Percentiles rank a stretch among this genome's conserved stretches.
Evolutionary conservation across 2,113 vertebrate species (phyloP).

Genomic region (Cercocebus atys): DNA sequence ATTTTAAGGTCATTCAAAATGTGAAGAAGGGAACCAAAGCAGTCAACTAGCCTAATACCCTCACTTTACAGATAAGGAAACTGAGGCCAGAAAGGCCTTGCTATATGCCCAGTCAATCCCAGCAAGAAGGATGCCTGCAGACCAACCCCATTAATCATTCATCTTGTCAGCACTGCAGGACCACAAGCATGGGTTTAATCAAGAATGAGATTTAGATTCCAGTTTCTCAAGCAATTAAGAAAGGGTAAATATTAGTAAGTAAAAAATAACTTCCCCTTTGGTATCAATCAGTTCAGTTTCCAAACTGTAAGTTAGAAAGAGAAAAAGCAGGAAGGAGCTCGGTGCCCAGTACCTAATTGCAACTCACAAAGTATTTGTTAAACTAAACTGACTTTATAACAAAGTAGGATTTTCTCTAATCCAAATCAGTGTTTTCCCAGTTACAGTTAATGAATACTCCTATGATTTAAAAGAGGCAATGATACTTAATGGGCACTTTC

Average conservation of each 20-base stretch:
- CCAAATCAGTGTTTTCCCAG: not conserved
- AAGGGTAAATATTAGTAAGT: not conserved
- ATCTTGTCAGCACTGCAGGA: not conserved
- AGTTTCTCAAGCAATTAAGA: not conserved
- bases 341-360: not conserved
- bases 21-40: not conserved
- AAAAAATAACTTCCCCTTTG: not conserved
- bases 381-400: not conserved
- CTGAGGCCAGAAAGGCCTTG: not conserved
- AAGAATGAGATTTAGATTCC: not conserved
- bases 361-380: not conserved
- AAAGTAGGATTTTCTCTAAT: conserved; percentile 9
- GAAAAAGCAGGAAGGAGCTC: not conserved
- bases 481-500: not conserved
- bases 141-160: not conserved
- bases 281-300: not conserved
- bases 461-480: not conserved
- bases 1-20: not conserved
- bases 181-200: not conserved
- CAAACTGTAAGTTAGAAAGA: not conserved
- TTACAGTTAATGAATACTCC: not conserved
- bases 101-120: not conserved
- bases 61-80: not conserved
- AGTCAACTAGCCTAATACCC: not conserved
- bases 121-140: not conserved